Percentiles rank a stretch among this genome's conserved stretches.
Conservation (phyloP, 2,113 vertebrate species). For the Podarcis raffonei region DNA sequence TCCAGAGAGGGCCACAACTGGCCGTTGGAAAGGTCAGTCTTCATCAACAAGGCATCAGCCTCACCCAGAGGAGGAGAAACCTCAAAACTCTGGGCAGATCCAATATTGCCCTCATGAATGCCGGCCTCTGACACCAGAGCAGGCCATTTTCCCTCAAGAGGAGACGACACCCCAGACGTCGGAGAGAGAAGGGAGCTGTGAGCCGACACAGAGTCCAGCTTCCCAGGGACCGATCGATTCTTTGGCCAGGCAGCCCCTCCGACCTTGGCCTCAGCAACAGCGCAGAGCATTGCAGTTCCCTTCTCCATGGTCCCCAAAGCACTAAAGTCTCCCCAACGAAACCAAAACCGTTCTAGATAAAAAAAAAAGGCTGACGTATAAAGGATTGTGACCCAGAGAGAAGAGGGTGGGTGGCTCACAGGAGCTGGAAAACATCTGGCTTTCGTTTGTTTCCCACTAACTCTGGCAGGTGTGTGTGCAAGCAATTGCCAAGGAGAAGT, state of each 20-base stretch:
- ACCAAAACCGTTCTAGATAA: neutral
- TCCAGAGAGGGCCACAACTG: no score
- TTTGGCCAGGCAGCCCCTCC: neutral
- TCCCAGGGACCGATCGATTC: neutral
- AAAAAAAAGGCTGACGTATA: no score
- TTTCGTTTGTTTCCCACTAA: neutral
- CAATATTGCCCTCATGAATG: neutral
- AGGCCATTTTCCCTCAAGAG: accelerated
- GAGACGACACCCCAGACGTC: neutral
- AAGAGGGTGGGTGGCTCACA: neutral
- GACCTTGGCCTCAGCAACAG: neutral
- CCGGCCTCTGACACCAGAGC: accelerated
- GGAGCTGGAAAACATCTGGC: neutral
- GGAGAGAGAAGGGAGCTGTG: accelerated
- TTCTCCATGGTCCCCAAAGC: constrained; percentile 27
- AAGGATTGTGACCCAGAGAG: neutral
- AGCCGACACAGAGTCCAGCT: accelerated
- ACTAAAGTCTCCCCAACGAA: neutral
- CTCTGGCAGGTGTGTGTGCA: neutral
- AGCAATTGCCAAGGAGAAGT: neutral
- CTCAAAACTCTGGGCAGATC: neutral
- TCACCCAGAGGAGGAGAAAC: no score
- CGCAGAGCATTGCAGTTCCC: neutral
- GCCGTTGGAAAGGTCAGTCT: no score
- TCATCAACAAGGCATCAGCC: no score